Evolutionary conservation across 1,140 invertebrate species (phyloP).

Genomic region (Bombyx mori): DNA sequence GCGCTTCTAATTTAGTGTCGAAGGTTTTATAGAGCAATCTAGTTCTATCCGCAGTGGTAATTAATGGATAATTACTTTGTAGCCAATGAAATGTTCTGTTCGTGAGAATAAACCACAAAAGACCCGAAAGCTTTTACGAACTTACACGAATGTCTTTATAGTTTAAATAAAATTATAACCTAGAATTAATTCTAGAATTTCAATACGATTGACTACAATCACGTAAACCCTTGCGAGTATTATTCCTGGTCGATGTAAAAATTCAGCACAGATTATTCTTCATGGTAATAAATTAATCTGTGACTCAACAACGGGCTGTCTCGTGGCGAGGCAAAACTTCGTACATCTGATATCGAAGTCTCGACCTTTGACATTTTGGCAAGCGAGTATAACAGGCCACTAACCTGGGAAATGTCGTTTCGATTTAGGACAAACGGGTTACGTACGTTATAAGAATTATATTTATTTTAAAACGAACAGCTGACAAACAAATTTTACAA

Average conservation of each 20-base stretch:
- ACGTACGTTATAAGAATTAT: not conserved
- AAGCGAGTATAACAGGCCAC: conserved; percentile 31
- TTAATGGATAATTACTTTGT: conserved; percentile 1
- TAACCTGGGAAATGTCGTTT: conserved; percentile 41
- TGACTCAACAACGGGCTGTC: conserved; percentile 13
- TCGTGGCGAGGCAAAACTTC: conserved; percentile 16
- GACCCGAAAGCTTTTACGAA: no score
- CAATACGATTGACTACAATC: no score
- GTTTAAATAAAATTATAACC: no score
- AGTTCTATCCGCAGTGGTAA: not conserved
- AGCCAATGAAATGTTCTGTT: no score
- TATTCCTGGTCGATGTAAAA: no score
- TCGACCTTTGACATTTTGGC: conserved; percentile 45
- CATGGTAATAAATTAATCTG: conserved; percentile 18
- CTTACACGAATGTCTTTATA: no score
- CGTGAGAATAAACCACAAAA: no score
- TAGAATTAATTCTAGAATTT: no score
- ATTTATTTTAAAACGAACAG: not conserved
- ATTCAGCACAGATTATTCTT: not conserved
- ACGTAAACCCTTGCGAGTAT: no score
- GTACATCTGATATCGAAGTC: conserved; percentile 27
- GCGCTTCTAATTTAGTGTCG: not conserved
- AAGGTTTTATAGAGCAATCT: conserved; percentile 4
- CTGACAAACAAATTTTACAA: not conserved
- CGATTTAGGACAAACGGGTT: conserved; percentile 28